A percentile compares a stretch with the other conserved stretches of the same genome.
phyloP scores from a whole-genome alignment of 2,113 vertebrate species.

The Cyrtonyx montezumae region DNA sequence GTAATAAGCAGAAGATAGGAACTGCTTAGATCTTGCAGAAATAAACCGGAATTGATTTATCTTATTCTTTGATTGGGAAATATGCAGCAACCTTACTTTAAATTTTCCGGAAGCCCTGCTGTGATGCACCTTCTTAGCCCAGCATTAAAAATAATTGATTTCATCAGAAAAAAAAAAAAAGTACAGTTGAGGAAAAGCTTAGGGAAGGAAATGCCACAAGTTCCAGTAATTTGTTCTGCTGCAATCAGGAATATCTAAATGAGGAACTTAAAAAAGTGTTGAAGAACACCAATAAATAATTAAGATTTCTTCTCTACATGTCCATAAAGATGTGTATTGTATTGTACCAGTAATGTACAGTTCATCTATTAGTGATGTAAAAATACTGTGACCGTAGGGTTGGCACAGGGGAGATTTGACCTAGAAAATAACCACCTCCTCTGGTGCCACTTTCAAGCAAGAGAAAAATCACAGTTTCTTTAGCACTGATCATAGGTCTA shows the following conservation, averaged over 20 bases:
- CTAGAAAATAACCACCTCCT: not conserved
- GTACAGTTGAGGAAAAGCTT: not conserved
- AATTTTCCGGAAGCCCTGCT: not conserved
- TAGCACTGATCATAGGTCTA: not conserved
- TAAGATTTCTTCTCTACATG: not conserved
- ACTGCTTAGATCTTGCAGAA: not conserved
- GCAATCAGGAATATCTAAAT: not conserved
- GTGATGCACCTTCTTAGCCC: not conserved
- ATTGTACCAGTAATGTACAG: not conserved
- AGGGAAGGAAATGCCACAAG: not conserved
- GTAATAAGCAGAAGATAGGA: not conserved
- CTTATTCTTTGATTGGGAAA: not conserved
- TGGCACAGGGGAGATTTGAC: not conserved
- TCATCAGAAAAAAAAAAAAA: not conserved
- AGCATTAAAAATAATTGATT: not conserved
- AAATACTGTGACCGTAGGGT: not conserved
- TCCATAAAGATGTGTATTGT: not conserved
- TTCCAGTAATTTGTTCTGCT: not conserved
- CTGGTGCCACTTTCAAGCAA: not conserved
- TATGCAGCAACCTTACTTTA: not conserved
- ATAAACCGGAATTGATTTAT: not conserved
- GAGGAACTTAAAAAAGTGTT: not conserved
- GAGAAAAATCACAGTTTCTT: not conserved
- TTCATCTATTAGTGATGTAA: not conserved
- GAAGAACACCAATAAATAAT: not conserved